Evolutionary conservation across 2,888 invertebrate genomes (phyloP).

Genomic region (Acleris holmiana): DNA sequence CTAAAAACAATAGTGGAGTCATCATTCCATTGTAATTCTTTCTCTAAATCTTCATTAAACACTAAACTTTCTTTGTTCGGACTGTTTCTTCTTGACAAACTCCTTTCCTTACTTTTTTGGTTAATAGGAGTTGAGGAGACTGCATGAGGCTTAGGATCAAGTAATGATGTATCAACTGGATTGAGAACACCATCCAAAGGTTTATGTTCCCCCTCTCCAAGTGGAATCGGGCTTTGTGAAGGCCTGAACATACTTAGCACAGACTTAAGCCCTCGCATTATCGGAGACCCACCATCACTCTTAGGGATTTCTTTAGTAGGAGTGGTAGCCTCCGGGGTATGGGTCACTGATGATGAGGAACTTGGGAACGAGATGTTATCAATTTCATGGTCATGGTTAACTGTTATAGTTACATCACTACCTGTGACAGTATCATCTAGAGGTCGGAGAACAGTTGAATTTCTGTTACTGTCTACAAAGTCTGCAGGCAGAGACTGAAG

Average conservation of each 20-base stretch:
- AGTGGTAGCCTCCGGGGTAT: slow-evolving; percentile 73
- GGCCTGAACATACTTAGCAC: slow-evolving; percentile 76
- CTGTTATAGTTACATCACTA: slow-evolving; percentile 56
- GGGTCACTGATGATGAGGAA: slow-evolving; percentile 62
- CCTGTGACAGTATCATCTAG: slow-evolving; percentile 49
- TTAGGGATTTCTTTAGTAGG: slow-evolving; percentile 69
- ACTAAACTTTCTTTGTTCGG: slow-evolving; percentile 70
- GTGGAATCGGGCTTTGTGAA: slow-evolving; percentile 72
- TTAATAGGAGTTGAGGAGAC: slow-evolving; percentile 68
- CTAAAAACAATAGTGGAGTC: slow-evolving; percentile 71
- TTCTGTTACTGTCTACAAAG: slow-evolving; percentile 54
- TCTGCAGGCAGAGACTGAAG: slow-evolving; percentile 61
- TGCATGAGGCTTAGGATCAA: slow-evolving; percentile 34
- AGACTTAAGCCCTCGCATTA: slow-evolving; percentile 74
- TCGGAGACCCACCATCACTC: slow-evolving; percentile 68
- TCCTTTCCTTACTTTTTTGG: slow-evolving; percentile 54
- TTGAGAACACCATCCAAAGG: slow-evolving; percentile 35
- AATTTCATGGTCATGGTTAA: slow-evolving; percentile 53
- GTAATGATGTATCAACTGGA: slow-evolving; percentile 38
- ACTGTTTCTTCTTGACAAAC: slow-evolving; percentile 60
- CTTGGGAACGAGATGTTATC: slow-evolving; percentile 66
- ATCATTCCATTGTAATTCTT: slow-evolving; percentile 74
- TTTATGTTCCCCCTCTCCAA: slow-evolving; percentile 47
- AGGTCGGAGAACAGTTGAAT: slow-evolving; percentile 51
- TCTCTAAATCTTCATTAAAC: slow-evolving; percentile 75